Evolutionary conservation across 2,797 vertebrate species (phyloP), one percentile per base, ranked within the genome.

Genomic region (Aulostomus chinensis): DNA sequence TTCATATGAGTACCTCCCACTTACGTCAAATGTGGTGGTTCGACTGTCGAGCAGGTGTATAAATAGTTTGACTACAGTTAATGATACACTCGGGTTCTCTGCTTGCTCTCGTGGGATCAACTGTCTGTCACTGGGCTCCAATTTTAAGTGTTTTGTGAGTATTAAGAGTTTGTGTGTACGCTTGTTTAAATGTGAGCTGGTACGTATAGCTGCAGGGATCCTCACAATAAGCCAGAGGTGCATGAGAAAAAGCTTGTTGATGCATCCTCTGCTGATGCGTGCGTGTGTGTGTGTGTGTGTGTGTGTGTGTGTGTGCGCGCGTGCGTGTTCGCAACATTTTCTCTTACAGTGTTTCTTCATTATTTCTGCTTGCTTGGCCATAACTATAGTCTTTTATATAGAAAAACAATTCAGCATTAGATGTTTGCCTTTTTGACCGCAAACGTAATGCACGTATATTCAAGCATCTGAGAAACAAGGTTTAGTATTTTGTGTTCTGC

Each of bases 41-140:
- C 52, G 39, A 61, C 64, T 56, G 12, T 37, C 28, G 47, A 63
- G 48, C 58, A 39, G 34, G 36, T 49, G 42, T 67, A 54, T 62
- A 60, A 57, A 66, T 71, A 67, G 57, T 60, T 55, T 46, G 15
- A 17, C 43, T 57, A 47, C 43, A 50, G 50, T 41, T 55, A 64
- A 70, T 66, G 36, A 77, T 65, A 58, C 26, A 18, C 57, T 74
- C 51, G 24, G 12, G 33, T 50, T 56, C 63, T 65, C 8, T 25
- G 38, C 37, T 62, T 45, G 65, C 70, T 55, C 51, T 50, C 35
- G 33, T 41, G 29, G 38, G 34, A 54, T 63, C 46, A 41, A 24
- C 66, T 72, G 76, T 73, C 83, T 76, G 38, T 86, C 77, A 61
- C 15, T 14, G 17, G 20, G 12, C 30, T 39, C 32, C 37, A 38